Percentiles rank a stretch among this genome's conserved stretches.
These are phyloP conservation scores for Eupsilia transversa DNA, from an alignment of 2,888 invertebrate species.

Conservation along the genomic window DNA sequence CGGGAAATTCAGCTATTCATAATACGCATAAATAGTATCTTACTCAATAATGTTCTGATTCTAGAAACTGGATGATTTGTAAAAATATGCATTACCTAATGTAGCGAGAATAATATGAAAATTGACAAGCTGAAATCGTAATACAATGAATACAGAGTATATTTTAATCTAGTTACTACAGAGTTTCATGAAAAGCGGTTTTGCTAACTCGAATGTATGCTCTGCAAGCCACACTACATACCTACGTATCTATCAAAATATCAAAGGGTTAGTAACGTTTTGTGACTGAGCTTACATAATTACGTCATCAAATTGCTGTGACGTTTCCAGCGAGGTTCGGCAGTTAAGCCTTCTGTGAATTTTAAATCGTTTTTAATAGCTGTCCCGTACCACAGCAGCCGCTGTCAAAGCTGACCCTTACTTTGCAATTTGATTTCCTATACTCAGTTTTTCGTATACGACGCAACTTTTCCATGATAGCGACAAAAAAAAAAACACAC, in stretches of 20 bases:
- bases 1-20: constrained; percentile 16
- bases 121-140: constrained; percentile 8
- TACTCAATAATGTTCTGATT: not conserved
- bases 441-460: constrained; percentile 59
- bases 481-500: constrained; percentile 61
- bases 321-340: constrained; percentile 78
- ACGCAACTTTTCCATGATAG: constrained; percentile 50
- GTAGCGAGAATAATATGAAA: not conserved
- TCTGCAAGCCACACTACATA: constrained; percentile 15
- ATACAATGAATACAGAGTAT: not conserved
- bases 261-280: constrained; percentile 81
- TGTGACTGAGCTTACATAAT: constrained; percentile 83
- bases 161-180: constrained; percentile 15
- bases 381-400: constrained; percentile 70
- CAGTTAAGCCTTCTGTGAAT: constrained; percentile 88
- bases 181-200: constrained; percentile 22
- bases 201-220: constrained; percentile 14
- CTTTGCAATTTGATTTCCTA: constrained; percentile 80
- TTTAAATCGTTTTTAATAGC: constrained; percentile 89
- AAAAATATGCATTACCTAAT: not conserved
- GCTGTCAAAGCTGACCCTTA: constrained; percentile 79
- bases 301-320: constrained; percentile 85
- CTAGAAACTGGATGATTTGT: not conserved
- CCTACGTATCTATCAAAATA: constrained; percentile 55
- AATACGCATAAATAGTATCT: not conserved